Base-by-base conservation (phyloP, 2,888 invertebrate species). In the Leptinotarsa peninsularis region DNA sequence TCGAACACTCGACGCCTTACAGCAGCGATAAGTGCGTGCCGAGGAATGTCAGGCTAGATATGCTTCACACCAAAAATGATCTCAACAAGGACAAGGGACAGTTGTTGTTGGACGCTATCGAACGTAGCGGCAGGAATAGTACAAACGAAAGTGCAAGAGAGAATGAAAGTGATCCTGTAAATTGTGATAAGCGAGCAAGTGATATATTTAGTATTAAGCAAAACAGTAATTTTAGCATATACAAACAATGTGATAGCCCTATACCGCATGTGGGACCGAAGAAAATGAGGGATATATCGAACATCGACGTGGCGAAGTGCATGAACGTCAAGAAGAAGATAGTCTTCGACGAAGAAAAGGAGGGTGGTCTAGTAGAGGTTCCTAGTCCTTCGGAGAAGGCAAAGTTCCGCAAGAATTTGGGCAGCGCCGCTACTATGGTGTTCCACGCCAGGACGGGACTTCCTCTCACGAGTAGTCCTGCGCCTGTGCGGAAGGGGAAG, bases 391-490 rank as follows among this genome's bases (percentile, higher is more conserved):
- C 91, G 49, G 94, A 94, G 80, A 92, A 94, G 88, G 93, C 93
- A 72, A 90, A 92, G 78, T 95, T 95, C 84, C 89, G 94, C 13
- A 92, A 93, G 85, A 92, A 93, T 49, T 89, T 96, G 83, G 94
- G 93, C 82, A 94, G 93, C 67, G 95, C 95, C 0, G 93, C 95
- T 0, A 94, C 93, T 0, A 94, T 95, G 93, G 93, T 96, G 81
- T 96, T 96, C 87, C 95, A 95, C 86, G 91, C 93, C 49, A 91
- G 93, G 82, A 95, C 95, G 17, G 96, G 96, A 0, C 89, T 96
- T 71, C 96, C 96, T 0, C 88, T 96, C 66, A 95, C 95, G 0
- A 96, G 96, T 54, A 96, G 95, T 86, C 96, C 96, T 0, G 96
- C 96, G 2, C 96, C 96, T 0, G 88, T 95, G 77, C 89, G 95